phyloP scores from a whole-genome alignment of 2,888 invertebrate species.

The Cephus pulcher region DNA sequence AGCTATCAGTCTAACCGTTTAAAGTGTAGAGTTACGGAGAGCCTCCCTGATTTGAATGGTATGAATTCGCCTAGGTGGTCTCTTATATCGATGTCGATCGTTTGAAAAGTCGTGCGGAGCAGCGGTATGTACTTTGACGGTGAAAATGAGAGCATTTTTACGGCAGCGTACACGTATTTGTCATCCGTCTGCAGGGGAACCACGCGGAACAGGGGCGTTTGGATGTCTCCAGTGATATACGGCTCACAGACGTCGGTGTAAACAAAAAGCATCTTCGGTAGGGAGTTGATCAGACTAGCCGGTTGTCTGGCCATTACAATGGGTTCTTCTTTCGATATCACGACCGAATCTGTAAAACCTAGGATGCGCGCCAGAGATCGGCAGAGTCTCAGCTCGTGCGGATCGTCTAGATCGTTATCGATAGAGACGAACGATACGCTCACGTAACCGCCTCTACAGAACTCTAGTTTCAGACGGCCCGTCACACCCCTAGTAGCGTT shows the following conservation, averaged over 20 bases:
- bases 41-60: slow-evolving; percentile 22
- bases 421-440: too few species aligned
- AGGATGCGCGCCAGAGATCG: not conserved
- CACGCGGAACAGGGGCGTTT: slow-evolving; percentile 39
- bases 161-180: too few species aligned
- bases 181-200: slow-evolving; percentile 9
- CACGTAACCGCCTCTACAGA: too few species aligned
- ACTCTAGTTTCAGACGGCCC: too few species aligned
- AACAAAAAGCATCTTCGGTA: slow-evolving; percentile 31
- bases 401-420: too few species aligned
- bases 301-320: not conserved
- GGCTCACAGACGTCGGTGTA: slow-evolving; percentile 41
- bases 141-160: too few species aligned
- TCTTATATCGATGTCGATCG: slow-evolving; percentile 27
- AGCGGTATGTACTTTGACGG: too few species aligned
- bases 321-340: too few species aligned
- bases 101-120: slow-evolving; percentile 10
- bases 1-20: too few species aligned
- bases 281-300: slow-evolving; percentile 8
- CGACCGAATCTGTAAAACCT: not conserved
- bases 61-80: slow-evolving; percentile 13
- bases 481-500: too few species aligned
- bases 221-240: slow-evolving; percentile 39
- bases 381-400: too few species aligned
- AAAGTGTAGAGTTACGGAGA: slow-evolving; percentile 23